Evolutionary conservation across 2,888 invertebrate species (phyloP).

Genomic region (Metacarcinus magister): DNA sequence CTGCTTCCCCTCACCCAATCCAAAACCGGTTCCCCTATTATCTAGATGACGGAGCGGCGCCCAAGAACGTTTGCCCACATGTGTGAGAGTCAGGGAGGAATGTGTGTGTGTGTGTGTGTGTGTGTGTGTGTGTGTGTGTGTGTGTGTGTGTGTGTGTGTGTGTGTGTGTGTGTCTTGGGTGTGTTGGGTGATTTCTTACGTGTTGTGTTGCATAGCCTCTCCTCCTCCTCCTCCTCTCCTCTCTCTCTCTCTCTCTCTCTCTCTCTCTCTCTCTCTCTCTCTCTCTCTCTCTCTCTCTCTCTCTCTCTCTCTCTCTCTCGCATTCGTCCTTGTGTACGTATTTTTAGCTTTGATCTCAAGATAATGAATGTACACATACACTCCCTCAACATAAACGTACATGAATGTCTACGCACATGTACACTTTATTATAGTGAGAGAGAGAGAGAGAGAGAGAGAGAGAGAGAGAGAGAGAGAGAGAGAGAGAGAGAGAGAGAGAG

Average conservation of each 20-base stretch:
- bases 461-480: constrained; percentile 22
- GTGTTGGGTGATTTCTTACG: too few relatives aligned
- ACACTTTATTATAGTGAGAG: not conserved
- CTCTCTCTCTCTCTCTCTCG: not conserved
- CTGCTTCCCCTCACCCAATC: not conserved
- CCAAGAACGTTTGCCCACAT: constrained; percentile 63
- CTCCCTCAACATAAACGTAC: not conserved
- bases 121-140: constrained; percentile 53
- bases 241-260: constrained; percentile 5
- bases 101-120: constrained; percentile 46
- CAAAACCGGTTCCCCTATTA: constrained; percentile 66
- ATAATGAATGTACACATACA: not conserved
- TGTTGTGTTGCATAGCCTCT: not conserved
- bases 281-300: constrained; percentile 26
- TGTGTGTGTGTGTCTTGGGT: not conserved
- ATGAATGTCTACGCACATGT: not conserved
- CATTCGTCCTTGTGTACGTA: constrained; percentile 43
- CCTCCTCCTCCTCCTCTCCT: not conserved
- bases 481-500: constrained; percentile 15
- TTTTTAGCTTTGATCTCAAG: constrained; percentile 14
- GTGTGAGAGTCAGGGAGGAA: constrained; percentile 31
- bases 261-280: constrained; percentile 26
- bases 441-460: not conserved
- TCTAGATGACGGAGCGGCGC: constrained; percentile 50
- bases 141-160: constrained; percentile 16